phyloP scores from a whole-genome alignment of 2,888 invertebrate genomes.

The Morpho deidamia region DNA sequence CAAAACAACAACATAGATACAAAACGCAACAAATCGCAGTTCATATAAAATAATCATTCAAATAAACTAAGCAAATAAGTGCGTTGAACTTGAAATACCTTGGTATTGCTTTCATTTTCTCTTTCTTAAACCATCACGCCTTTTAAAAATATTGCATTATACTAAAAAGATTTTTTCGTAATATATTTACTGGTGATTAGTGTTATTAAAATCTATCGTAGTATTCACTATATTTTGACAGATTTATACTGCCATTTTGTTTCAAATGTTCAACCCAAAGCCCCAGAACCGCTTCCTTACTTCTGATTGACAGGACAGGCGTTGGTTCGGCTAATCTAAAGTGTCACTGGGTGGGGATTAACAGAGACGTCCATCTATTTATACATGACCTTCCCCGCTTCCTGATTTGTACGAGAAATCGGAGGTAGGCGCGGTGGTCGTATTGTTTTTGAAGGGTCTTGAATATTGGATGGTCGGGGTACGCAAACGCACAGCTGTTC shows the following conservation, averaged over 20 bases:
- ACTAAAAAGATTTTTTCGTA: no score
- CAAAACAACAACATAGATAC: no score
- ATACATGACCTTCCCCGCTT: constrained; percentile 28
- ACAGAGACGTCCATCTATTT: constrained; percentile 28
- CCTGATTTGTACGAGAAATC: constrained; percentile 4
- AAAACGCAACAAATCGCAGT: no score
- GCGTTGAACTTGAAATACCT: no score
- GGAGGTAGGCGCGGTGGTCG: constrained; percentile 1
- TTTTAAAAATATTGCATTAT: no score
- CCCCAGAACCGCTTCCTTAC: constrained; percentile 29
- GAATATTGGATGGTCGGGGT: constrained; percentile 9
- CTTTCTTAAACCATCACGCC: no score
- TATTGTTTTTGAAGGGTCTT: constrained; percentile 20
- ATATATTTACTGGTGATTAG: no score
- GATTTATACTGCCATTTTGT: constrained; percentile 29
- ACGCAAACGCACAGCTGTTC: constrained; percentile 27
- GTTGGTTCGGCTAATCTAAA: constrained; percentile 47
- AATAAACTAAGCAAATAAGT: no score
- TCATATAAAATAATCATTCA: no score
- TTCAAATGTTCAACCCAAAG: constrained; percentile 33
- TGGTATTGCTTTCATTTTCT: no score
- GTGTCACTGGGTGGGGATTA: constrained; percentile 48
- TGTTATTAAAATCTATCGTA: no score
- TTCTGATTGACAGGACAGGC: constrained; percentile 52
- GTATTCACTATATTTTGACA: neutral